These are phyloP conservation scores for Chelonia mydas DNA, from an alignment of 2,797 vertebrate genomes.

Conservation along the genomic window DNA sequence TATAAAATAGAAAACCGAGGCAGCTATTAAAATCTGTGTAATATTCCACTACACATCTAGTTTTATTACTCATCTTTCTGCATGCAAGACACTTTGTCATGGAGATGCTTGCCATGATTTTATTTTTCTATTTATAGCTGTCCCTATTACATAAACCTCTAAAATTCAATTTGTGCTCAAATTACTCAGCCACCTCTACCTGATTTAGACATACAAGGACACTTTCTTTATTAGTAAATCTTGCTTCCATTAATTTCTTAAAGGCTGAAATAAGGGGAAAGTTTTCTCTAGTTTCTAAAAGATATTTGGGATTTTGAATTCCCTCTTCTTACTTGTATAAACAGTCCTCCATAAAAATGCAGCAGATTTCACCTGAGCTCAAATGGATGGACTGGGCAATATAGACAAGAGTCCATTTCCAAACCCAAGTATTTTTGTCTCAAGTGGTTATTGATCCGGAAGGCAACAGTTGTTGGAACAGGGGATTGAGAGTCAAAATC, in stretches of 20 bases:
- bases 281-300: conserved; percentile 5
- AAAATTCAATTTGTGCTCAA: conserved; percentile 72
- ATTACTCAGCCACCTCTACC: conserved; percentile 54
- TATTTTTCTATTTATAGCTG: conserved; percentile 58
- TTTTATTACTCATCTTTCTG: conserved; percentile 63
- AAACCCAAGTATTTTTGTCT: not conserved
- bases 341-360: not conserved
- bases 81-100: conserved; percentile 47
- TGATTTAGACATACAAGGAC: conserved; percentile 54
- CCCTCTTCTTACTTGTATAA: not conserved
- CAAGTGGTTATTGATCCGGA: not conserved
- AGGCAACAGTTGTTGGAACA: not conserved
- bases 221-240: conserved; percentile 52
- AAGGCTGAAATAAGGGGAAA: conserved; percentile 4
- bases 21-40: conserved; percentile 68
- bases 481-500: not conserved
- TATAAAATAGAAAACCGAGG: conserved; percentile 17
- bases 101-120: conserved; percentile 55
- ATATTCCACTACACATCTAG: conserved; percentile 41
- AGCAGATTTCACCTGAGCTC: conserved; percentile 34
- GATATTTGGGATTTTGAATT: conserved; percentile 43
- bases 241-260: conserved; percentile 46
- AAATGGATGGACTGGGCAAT: not conserved
- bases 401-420: not conserved
- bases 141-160: conserved; percentile 64